Conservation (phyloP, 1,140 invertebrate species). For the Halictus rubicundus region DNA sequence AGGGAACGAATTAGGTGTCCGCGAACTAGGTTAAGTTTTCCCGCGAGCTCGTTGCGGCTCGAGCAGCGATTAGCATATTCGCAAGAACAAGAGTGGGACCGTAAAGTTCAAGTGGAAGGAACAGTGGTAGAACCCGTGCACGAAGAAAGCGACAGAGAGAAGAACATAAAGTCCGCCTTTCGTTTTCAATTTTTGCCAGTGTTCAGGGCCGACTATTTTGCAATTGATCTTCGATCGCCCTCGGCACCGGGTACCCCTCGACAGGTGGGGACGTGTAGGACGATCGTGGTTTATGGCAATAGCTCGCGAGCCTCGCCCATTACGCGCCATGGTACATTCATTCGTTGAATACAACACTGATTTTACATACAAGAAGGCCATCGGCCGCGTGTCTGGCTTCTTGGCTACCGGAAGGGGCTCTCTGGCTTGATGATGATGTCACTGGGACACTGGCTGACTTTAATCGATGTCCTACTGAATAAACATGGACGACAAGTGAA, state of each 20-base stretch:
- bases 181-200: conserved; percentile 41
- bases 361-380: conserved; percentile 60
- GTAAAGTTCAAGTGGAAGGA: conserved; percentile 26
- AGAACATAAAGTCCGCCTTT: conserved; percentile 27
- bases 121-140: neutral
- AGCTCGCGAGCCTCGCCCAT: conserved; percentile 73
- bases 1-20: neutral
- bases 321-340: conserved; percentile 69
- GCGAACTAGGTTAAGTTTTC: neutral
- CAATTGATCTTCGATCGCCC: conserved; percentile 65
- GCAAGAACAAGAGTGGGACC: conserved; percentile 1
- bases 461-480: neutral
- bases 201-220: conserved; percentile 62
- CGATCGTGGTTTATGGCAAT: conserved; percentile 76
- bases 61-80: neutral
- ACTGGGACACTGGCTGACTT: neutral
- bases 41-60: neutral
- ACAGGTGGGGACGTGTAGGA: conserved; percentile 78
- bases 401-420: conserved; percentile 36
- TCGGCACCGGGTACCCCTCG: conserved; percentile 56
- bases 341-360: conserved; percentile 44
- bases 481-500: neutral
- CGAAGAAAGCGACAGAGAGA: conserved; percentile 28
- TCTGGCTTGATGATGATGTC: conserved; percentile 9
- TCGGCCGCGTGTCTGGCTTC: conserved; percentile 23